Conservation (phyloP, 2,888 invertebrate genomes). For the Perizoma flavofasciatum region DNA sequence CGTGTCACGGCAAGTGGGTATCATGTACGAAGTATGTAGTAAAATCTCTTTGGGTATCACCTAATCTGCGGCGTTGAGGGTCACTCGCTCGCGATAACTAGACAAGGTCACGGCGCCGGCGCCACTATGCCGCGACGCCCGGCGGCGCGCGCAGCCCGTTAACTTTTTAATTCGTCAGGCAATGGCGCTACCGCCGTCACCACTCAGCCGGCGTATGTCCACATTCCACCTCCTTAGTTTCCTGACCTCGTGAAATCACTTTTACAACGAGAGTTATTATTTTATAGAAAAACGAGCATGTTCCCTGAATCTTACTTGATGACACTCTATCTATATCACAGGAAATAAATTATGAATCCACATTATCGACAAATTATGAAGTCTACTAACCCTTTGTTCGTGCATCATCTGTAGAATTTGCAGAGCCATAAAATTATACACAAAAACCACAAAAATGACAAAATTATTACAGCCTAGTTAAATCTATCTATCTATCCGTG, state of each 20-base stretch:
- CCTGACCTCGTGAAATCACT: constrained; percentile 39
- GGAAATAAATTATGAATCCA: too few species aligned
- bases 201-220: constrained; percentile 61
- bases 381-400: too few species aligned
- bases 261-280: constrained; percentile 18
- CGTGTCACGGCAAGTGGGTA: constrained; percentile 50
- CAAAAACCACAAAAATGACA: too few species aligned
- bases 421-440: too few species aligned
- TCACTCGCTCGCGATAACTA: constrained; percentile 77
- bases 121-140: constrained; percentile 70
- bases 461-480: too few species aligned
- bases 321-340: too few species aligned
- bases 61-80: constrained; percentile 73
- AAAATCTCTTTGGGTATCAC: constrained; percentile 38
- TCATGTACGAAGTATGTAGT: too few species aligned
- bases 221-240: constrained; percentile 40
- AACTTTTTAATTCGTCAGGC: constrained; percentile 79
- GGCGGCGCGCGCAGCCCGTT: constrained; percentile 71
- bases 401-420: too few species aligned
- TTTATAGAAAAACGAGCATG: too few species aligned
- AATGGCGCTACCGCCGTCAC: constrained; percentile 58
- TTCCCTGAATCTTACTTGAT: too few species aligned
- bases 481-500: too few species aligned
- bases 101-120: constrained; percentile 81
- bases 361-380: too few species aligned